phyloP scores from a whole-genome alignment of 2,888 invertebrate species.

The Diogma glabrata region DNA sequence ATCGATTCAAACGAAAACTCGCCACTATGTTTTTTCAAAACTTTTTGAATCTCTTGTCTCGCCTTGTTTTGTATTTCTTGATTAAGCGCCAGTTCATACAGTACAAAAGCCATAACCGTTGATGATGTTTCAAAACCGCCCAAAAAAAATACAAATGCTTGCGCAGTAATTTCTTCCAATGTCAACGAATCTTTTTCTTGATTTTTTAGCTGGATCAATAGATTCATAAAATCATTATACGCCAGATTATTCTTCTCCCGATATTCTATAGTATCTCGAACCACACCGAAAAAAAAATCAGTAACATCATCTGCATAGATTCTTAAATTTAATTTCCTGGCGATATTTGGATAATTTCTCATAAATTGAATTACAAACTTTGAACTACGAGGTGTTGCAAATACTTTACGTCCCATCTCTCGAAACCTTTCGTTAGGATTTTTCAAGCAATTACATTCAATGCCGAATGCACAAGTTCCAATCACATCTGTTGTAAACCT shows the following conservation, averaged over 20 bases:
- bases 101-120: constrained; percentile 31
- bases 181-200: constrained; percentile 20
- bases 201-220: constrained; percentile 41
- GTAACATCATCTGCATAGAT: constrained; percentile 23
- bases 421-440: constrained; percentile 33
- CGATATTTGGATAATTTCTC: background rate
- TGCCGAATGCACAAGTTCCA: constrained; percentile 38
- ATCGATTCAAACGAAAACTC: constrained; percentile 34
- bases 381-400: constrained; percentile 19
- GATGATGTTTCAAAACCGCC: constrained; percentile 40
- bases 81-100: constrained; percentile 33
- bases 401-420: constrained; percentile 21
- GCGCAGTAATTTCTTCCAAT: constrained; percentile 28
- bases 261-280: constrained; percentile 31
- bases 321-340: constrained; percentile 20
- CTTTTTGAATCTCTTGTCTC: constrained; percentile 26
- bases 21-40: constrained; percentile 26
- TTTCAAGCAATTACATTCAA: constrained; percentile 36
- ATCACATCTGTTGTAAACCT: constrained; percentile 41
- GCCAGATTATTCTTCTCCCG: constrained; percentile 30
- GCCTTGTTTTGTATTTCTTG: constrained; percentile 34
- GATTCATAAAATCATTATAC: constrained; percentile 42
- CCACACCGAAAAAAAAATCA: constrained; percentile 29
- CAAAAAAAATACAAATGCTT: constrained; percentile 37
- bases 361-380: no score